Evolutionary conservation across 2,797 vertebrate species (phyloP).

Genomic region (Hypotaenidia philippensis): DNA sequence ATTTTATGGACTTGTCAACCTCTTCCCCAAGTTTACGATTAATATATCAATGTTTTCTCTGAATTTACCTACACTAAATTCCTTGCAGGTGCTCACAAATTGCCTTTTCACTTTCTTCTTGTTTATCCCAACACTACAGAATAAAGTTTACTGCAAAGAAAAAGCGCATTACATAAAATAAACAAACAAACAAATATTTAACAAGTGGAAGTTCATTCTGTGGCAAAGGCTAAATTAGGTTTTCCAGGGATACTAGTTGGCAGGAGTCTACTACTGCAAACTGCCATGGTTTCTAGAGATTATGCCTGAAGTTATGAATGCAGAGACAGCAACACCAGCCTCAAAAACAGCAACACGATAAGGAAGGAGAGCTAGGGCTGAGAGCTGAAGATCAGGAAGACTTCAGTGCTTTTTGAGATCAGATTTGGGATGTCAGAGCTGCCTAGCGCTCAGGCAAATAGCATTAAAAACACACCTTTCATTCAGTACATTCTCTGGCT

Average conservation of each 20-base stretch:
- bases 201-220: not conserved
- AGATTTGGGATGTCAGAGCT: not conserved
- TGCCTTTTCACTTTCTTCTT: not conserved
- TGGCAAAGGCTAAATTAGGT: not conserved
- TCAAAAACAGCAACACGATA: not conserved
- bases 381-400: not conserved
- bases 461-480: constrained; percentile 7
- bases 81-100: not conserved
- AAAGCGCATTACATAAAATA: not conserved
- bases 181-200: not conserved
- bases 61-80: not conserved
- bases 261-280: not conserved
- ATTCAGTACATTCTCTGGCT: constrained; percentile 51
- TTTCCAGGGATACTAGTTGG: not conserved
- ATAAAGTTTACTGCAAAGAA: not conserved
- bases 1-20: not conserved
- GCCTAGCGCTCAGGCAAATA: not conserved
- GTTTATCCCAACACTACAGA: not conserved
- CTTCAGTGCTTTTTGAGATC: not conserved
- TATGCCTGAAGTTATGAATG: not conserved
- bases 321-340: not conserved
- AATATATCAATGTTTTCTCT: not conserved
- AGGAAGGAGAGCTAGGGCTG: not conserved
- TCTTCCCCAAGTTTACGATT: not conserved
- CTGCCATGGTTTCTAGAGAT: not conserved